Evolutionary conservation across 2,113 vertebrate species (phyloP).

Genomic region (Cinclus mexicanus): DNA sequence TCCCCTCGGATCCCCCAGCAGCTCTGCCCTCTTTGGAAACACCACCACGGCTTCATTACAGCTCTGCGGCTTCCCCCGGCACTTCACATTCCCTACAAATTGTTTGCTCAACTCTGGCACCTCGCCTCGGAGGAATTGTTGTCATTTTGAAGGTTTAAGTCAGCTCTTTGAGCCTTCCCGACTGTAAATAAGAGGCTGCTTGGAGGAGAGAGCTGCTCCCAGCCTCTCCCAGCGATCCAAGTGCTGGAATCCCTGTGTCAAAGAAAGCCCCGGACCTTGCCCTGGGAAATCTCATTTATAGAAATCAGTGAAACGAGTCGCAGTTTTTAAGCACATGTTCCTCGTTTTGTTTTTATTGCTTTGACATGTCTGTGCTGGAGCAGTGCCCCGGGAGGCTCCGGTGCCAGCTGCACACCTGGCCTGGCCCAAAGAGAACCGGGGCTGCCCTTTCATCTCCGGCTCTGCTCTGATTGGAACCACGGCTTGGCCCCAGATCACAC

Average conservation of each 20-base stretch:
- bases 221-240: not conserved
- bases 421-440: not conserved
- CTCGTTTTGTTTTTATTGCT: conserved; percentile 80
- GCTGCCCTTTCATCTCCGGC: conserved; percentile 81
- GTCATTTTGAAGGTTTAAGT: not conserved
- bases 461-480: conserved; percentile 67
- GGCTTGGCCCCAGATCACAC: conserved; percentile 67
- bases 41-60: conserved; percentile 12
- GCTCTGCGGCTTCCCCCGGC: conserved; percentile 35
- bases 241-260: conserved; percentile 53
- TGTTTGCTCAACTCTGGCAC: conserved; percentile 49
- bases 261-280: conserved; percentile 44
- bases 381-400: not conserved
- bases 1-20: conserved; percentile 33
- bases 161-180: not conserved
- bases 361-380: conserved; percentile 69
- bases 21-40: conserved; percentile 45
- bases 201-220: not conserved
- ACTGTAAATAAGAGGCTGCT: conserved; percentile 32
- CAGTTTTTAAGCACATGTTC: conserved; percentile 79
- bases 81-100: conserved; percentile 46
- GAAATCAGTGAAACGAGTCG: conserved; percentile 69
- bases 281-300: conserved; percentile 84
- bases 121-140: conserved; percentile 7
- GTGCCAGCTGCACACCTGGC: conserved; percentile 78